phyloP scores from a whole-genome alignment of 1,140 invertebrate genomes.

The Sipha flava region DNA sequence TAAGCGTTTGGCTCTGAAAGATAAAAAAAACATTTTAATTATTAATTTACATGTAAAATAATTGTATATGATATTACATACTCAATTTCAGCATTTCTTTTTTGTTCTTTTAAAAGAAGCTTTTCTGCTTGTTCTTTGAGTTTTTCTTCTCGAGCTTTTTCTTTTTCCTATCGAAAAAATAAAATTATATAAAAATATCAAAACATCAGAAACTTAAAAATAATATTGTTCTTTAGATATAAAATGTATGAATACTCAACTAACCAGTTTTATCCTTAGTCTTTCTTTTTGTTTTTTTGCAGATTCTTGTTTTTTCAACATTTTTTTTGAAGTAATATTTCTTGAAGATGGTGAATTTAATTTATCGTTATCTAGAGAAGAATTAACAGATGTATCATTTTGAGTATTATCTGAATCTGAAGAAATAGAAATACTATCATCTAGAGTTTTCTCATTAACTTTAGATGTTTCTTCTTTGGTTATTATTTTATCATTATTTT shows the following conservation, averaged over 20 bases:
- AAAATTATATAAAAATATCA: background rate
- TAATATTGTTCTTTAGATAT: background rate
- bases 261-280: constrained; percentile 37
- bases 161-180: background rate
- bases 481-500: background rate
- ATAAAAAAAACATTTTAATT: background rate
- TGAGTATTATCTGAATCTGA: background rate
- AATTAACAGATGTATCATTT: background rate
- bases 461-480: background rate
- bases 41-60: background rate
- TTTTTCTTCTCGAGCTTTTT: constrained; percentile 10
- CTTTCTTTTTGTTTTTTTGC: constrained; percentile 43
- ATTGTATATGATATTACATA: background rate
- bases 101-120: constrained; percentile 11
- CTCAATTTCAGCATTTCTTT: constrained; percentile 3
- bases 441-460: background rate
- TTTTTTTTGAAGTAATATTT: constrained; percentile 38
- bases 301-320: constrained; percentile 48
- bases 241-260: background rate
- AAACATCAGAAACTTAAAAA: too few relatives aligned
- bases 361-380: background rate
- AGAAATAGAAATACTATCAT: background rate
- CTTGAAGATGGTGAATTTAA: background rate
- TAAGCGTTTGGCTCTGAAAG: constrained; percentile 28
- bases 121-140: background rate